A percentile compares a stretch with the other conserved stretches of the same genome.
phyloP scores from a whole-genome alignment of 2,797 vertebrate genomes.

The Melanotaenia trifasciata region DNA sequence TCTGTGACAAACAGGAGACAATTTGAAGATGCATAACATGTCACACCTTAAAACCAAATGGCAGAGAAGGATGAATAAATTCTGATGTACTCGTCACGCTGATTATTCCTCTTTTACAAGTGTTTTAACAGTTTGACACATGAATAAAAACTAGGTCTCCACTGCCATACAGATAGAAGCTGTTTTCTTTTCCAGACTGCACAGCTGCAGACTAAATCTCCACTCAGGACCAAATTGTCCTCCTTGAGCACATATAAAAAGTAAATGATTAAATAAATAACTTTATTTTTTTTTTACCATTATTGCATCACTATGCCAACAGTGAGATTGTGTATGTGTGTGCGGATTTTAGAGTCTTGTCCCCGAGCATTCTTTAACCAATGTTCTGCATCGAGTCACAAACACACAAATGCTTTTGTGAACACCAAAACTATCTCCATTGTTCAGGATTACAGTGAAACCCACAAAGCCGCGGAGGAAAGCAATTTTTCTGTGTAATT shows the following conservation, averaged over 20 bases:
- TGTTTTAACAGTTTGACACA: slow-evolving; percentile 71
- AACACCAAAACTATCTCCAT: slow-evolving; percentile 46
- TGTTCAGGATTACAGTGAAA: slow-evolving; percentile 51
- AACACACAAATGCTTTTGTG: slow-evolving; percentile 41
- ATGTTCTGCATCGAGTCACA: slow-evolving; percentile 26
- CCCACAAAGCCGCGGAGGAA: slow-evolving; percentile 9
- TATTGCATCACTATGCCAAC: neutral
- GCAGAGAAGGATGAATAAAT: slow-evolving; percentile 52
- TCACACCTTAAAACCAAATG: slow-evolving; percentile 66
- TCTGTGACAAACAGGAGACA: slow-evolving; percentile 72
- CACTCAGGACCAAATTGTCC: slow-evolving; percentile 21
- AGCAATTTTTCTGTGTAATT: slow-evolving; percentile 42
- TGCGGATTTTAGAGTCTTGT: slow-evolving; percentile 35
- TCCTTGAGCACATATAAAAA: slow-evolving; percentile 22
- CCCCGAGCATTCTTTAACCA: slow-evolving; percentile 44
- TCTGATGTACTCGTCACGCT: slow-evolving; percentile 66
- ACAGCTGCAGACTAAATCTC: slow-evolving; percentile 40
- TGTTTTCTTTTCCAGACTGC: slow-evolving; percentile 43
- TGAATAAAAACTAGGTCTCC: slow-evolving; percentile 49
- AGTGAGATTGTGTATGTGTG: neutral
- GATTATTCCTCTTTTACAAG: slow-evolving; percentile 66
- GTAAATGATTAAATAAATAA: neutral
- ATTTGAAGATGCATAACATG: slow-evolving; percentile 63
- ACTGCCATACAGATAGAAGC: slow-evolving; percentile 43
- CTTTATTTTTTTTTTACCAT: no score